Conservation (phyloP, 2,797 vertebrate species). For the Pangasius mekongensis region DNA sequence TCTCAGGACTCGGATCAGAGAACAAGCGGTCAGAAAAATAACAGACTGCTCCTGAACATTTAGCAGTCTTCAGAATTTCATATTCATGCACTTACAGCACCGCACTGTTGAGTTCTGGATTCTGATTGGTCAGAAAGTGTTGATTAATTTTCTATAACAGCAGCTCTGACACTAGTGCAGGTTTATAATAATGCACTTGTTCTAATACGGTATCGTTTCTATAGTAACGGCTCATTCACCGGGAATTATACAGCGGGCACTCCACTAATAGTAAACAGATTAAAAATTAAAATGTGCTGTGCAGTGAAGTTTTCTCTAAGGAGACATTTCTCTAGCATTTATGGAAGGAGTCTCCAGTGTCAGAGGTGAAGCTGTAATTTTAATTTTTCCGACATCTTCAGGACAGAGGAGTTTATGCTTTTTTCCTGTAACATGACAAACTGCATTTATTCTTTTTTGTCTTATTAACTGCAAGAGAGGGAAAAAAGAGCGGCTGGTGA, state of each 20-base stretch:
- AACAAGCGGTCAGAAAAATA: slow-evolving; percentile 82
- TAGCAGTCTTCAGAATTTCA: not conserved
- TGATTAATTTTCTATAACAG: not conserved
- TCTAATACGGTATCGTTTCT: not conserved
- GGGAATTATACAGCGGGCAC: too few relatives aligned
- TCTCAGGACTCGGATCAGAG: slow-evolving; percentile 91
- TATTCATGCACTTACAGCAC: too few relatives aligned
- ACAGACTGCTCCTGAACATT: not conserved
- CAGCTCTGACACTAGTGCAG: not conserved
- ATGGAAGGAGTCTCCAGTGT: too few relatives aligned
- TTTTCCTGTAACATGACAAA: too few relatives aligned
- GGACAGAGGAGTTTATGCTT: not conserved
- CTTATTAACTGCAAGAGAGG: not conserved
- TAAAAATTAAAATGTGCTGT: too few relatives aligned
- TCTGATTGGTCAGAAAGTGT: not conserved
- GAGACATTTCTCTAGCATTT: too few relatives aligned
- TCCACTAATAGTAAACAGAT: too few relatives aligned
- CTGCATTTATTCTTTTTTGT: too few relatives aligned
- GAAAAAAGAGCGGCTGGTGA: not conserved
- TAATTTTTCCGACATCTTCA: not conserved
- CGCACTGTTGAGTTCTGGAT: not conserved
- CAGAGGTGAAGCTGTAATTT: not conserved
- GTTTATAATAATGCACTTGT: not conserved
- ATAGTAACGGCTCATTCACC: not conserved
- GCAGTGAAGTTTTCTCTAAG: too few relatives aligned